Base-by-base conservation (phyloP, 2,888 invertebrate genomes). In the Incurvaria masculella region DNA sequence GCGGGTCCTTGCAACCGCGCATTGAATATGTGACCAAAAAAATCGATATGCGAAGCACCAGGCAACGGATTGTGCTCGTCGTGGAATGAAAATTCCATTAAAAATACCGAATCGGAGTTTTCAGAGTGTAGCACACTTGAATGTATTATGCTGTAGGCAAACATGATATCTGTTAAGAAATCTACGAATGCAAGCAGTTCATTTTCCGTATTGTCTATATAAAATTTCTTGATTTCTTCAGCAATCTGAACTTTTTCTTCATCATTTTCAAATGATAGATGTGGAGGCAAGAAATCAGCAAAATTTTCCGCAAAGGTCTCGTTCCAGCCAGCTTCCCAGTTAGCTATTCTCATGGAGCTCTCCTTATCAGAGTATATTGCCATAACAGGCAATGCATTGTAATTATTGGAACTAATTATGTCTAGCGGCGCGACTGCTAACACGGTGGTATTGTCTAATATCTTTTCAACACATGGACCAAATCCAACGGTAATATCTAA, bases 351-450 rank as follows among this genome's bases (percentile, higher is more conserved):
- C 53, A 74, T 75, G 14, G 76, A 59, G 5, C 76, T 76, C 62
- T 78, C 76, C 73, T 73, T 74, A 26, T 72, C 71, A 2, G 72
- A 53, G 44, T 68, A 74, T 3, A 75, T 76, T 20, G 65, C 65
- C 27, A 76, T 42, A 27, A 76, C 58, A 18, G 72, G 56, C 10
- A 72, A 58, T 51, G 68, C 60, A 17, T 63, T 61, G 23, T 64
- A 61, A 21, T 61, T 58, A 2, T 68, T 67, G 53, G 55, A 66
- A 10, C 61, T 66, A 16, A 76, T 50, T 26, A 62, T 66, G 19
- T 69, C 67, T 8, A 68, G 53, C 2, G 76, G 76, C 2, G 72
- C 70, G 53, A 75, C 68, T 0, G 67, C 71, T n/a, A 76, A 39
- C 42, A 74, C 3, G 73, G 56, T 51, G 68, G 66, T 14, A 61